A percentile compares a stretch with the other conserved stretches of the same genome.
phyloP scores from a whole-genome alignment of 2,888 invertebrate genomes.

The Myopa tessellatipennis region DNA sequence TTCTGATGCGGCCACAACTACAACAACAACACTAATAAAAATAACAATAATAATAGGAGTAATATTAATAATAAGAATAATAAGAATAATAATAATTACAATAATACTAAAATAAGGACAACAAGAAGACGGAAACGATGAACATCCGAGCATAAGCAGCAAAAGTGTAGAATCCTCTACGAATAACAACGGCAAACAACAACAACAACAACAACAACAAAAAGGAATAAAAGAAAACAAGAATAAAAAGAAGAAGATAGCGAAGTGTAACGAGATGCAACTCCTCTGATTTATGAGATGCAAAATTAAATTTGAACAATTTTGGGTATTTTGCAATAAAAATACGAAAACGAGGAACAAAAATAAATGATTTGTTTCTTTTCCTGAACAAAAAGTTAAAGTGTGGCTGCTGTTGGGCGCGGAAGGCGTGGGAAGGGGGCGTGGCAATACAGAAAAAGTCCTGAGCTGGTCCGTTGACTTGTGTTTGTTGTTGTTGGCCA shows the following conservation, averaged over 20 bases:
- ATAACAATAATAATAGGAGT: too few relatives aligned
- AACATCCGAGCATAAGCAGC: neutral
- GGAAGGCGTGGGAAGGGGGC: too few relatives aligned
- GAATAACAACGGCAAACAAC: too few relatives aligned
- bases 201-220: too few relatives aligned
- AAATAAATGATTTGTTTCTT: neutral
- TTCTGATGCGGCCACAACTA: constrained; percentile 20
- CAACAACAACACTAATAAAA: constrained; percentile 5
- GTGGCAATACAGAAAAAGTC: too few relatives aligned
- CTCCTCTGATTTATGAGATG: constrained; percentile 36
- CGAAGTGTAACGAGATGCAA: neutral
- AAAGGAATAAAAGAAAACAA: neutral
- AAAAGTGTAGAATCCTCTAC: neutral
- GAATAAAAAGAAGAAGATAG: neutral
- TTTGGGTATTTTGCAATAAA: neutral
- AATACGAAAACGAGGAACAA: neutral
- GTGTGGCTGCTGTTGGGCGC: too few relatives aligned
- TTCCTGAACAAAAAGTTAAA: too few relatives aligned
- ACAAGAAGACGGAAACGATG: neutral
- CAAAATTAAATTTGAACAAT: constrained; percentile 36
- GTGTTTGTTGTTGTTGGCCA: too few relatives aligned
- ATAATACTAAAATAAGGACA: neutral
- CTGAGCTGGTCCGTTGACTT: too few relatives aligned
- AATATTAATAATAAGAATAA: neutral
- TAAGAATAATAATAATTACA: constrained; percentile 3